Base-by-base conservation (phyloP, 2,797 vertebrate species). In the Pagetopsis macropterus region DNA sequence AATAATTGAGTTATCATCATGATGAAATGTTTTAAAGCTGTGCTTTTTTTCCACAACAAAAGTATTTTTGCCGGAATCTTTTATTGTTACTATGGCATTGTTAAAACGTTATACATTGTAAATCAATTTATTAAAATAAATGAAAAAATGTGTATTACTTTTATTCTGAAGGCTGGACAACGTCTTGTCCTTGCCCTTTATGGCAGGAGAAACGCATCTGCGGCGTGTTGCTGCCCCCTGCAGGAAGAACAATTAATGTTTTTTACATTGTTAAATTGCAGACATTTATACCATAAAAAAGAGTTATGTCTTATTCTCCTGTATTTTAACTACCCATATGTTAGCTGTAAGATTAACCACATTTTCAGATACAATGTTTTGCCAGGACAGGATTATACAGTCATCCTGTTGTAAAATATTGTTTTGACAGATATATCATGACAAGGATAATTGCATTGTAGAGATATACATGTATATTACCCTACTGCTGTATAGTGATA, bases 111-210 rank as follows among this genome's bases (percentile, higher is more conserved):
- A 48, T 37, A 8, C 2, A 23, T 16, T 27, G 17, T 56, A 11
- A 48, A 58, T 14, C 3, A 23, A 31, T 3, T 37, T 3, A 9
- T 37, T 37, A 5, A 37, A 6, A 33, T 52, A 21, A 9, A 8
- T 6, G 33, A 37, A 6, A 37, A 37, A 37, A 37, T 1, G 33
- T 37, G 2, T 52, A 3, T 10, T 15, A 0, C 23, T 79, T 72
- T 72, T 76, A 72, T 45, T 69, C 60, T 81, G 73, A 65, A 81
- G 55, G 43, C 23, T 5, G 0, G 13, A 27, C 9, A 33, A 11
- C 3, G 44, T 10, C 57, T 58, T 66, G 44, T 51, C 23, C 67
- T 0, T 19, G 41, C 54, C 1, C 17, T 43, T 60, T 12, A 3
- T 1, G 3, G 23, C 3, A 40, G 12, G 37, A 31, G 17, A 49